These are phyloP conservation scores for Mycalesis mineus DNA, from an alignment of 2,888 invertebrate species.

Conservation along the genomic window DNA sequence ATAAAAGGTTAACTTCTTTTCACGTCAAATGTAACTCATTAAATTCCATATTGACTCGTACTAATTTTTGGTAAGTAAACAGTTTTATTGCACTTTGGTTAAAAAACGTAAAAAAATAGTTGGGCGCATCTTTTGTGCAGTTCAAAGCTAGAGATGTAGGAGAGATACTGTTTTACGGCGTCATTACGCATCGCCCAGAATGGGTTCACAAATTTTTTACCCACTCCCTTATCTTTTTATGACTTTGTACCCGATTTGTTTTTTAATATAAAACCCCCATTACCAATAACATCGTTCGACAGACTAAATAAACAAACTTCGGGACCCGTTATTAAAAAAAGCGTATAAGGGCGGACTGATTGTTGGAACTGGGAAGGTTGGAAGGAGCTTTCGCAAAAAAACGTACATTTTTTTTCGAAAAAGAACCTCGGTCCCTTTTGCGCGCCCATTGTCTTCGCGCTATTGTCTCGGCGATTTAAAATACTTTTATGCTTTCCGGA, in stretches of 20 bases:
- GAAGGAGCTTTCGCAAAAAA: conserved; percentile 43
- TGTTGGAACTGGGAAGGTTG: conserved; percentile 13
- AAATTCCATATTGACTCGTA: too few species aligned
- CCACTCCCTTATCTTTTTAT: conserved; percentile 28
- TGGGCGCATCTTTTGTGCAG: conserved; percentile 7
- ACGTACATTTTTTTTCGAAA: conserved; percentile 54
- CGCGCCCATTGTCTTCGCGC: conserved; percentile 66
- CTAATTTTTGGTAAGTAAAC: neutral
- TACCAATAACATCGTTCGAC: conserved; percentile 54
- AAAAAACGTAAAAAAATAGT: neutral
- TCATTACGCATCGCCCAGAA: conserved; percentile 19
- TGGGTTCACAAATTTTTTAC: conserved; percentile 25
- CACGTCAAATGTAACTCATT: too few species aligned
- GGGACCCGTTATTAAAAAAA: conserved; percentile 48
- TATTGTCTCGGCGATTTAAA: conserved; percentile 74
- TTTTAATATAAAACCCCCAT: conserved; percentile 50
- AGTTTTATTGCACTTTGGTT: conserved; percentile 1
- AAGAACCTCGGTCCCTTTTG: conserved; percentile 23
- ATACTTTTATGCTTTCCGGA: conserved; percentile 65
- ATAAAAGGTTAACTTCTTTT: too few species aligned
- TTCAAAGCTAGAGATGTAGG: conserved; percentile 10
- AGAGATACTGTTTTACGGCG: conserved; percentile 23
- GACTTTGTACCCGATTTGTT: conserved; percentile 29
- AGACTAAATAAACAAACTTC: conserved; percentile 69
- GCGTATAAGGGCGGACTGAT: conserved; percentile 20